Evolutionary conservation across 1,140 invertebrate genomes (phyloP).

Genomic region (Meteorus sp.): DNA sequence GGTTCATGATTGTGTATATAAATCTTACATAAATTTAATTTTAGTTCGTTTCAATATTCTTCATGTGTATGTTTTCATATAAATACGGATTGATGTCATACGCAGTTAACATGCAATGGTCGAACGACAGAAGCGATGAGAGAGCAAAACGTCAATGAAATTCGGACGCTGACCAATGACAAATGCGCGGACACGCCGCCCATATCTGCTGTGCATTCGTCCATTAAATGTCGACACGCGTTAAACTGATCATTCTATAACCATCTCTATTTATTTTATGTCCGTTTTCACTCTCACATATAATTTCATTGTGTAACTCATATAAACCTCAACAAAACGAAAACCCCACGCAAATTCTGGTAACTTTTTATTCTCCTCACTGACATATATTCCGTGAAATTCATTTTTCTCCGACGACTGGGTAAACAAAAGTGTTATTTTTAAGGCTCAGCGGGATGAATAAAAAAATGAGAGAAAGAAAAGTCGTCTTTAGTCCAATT

Average conservation of each 20-base stretch:
- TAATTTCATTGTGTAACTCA: no score
- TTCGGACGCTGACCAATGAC: no score
- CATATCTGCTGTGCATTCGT: not conserved
- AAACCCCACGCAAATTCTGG: no score
- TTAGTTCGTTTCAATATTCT: no score
- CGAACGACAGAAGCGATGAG: conserved; percentile 4
- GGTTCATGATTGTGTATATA: no score
- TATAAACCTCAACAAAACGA: no score
- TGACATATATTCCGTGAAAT: no score
- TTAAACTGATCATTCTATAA: conserved; percentile 1
- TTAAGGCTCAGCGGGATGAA: not conserved
- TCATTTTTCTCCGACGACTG: not conserved
- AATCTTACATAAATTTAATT: no score
- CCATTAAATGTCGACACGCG: conserved; percentile 1
- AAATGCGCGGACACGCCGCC: not conserved
- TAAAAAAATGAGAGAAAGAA: conserved; percentile 3
- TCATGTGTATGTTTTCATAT: no score
- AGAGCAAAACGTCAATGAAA: conserved; percentile 3
- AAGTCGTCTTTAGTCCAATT: conserved; percentile 8
- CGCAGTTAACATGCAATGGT: not conserved
- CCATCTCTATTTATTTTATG: no score
- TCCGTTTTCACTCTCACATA: no score
- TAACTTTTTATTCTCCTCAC: no score
- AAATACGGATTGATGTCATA: not conserved
- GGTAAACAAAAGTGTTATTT: not conserved